These are phyloP conservation scores for Flexamia atlantica DNA, from an alignment of 2,888 invertebrate species.

Conservation along the genomic window DNA sequence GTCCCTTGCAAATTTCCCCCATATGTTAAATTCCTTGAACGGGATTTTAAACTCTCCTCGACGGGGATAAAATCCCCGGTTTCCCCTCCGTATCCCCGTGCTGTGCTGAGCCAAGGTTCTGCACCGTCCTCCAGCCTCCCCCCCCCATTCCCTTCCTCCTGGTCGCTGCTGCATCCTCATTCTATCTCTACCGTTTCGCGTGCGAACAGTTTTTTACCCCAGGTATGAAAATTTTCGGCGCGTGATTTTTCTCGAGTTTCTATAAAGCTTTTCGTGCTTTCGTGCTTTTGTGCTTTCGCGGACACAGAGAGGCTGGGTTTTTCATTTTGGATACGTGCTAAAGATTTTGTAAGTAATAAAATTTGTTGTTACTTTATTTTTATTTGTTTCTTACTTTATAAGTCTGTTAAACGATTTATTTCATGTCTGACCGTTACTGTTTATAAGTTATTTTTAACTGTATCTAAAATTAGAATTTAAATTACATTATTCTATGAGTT, in stretches of 20 bases:
- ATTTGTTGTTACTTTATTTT: not conserved
- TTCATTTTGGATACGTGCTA: not conserved
- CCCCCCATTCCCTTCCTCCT: not conserved
- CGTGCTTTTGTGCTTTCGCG: not conserved
- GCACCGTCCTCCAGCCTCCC: not conserved
- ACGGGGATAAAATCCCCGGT: no score
- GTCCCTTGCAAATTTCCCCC: no score
- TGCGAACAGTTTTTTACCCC: slow-evolving; percentile 2
- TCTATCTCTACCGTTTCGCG: not conserved
- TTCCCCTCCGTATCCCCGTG: no score
- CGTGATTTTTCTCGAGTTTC: not conserved
- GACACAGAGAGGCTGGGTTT: not conserved
- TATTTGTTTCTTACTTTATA: not conserved
- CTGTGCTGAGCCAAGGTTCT: no score
- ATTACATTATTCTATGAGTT: no score
- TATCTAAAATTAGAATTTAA: no score
- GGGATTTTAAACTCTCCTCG: no score
- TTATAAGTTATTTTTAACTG: no score
- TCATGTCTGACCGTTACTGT: no score
- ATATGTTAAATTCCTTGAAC: no score
- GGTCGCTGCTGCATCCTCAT: not conserved
- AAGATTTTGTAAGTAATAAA: not conserved
- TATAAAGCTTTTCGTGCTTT: no score
- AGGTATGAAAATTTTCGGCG: not conserved
- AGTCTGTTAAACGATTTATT: no score